Evolutionary conservation across 2,888 invertebrate species (phyloP), one percentile per base, ranked within the genome.

Genomic region (Tillus elongatus): DNA sequence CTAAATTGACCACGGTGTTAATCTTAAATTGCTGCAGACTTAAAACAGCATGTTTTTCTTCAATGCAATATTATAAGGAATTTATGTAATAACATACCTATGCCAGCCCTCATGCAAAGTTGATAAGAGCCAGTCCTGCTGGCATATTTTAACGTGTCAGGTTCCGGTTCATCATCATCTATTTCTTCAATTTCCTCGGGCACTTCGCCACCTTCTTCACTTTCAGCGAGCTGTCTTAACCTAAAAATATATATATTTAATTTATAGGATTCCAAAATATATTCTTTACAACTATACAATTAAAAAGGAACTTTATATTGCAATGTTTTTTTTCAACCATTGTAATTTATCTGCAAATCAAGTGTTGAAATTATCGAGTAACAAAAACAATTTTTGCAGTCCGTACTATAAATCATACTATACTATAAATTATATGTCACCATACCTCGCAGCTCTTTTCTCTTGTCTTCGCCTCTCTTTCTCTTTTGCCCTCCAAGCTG

Each of bases 111-210:
- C 35, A 81, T 72, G 54, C 93, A 93, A 46, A 93, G 76, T 26
- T 82, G 78, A 58, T 96, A 96, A 1, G 90, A 85, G 2, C 93
- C 92, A 29, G 85, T 84, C 40, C 91, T 72, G 34, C 82, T 79
- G 0, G 92, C 89, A 54, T 89, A 86, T 61, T 92, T 93, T 14
- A 91, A 71, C 3, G 72, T 71, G 40, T 80, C 77, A 0, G 71
- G 69, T 4, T 76, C 72, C 0, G 62, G 65, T 24, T 74, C 73
- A 1, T 76, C 75, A 0, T 73, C 71, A 2, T 68, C 67, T 1
- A 75, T 73, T 1, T 72, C 71, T 24, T 72, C 72, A 0, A 68
- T 67, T 11, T 76, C 71, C 4, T 68, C 75, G 0, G 70, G 75
- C 3, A 74, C 73, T 33, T 79, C 79, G 6, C 74, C 77, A 0